Evolutionary conservation across 92 coral and sea anemone species (phyloP).

Genomic region (Palythoa caribaeorum): DNA sequence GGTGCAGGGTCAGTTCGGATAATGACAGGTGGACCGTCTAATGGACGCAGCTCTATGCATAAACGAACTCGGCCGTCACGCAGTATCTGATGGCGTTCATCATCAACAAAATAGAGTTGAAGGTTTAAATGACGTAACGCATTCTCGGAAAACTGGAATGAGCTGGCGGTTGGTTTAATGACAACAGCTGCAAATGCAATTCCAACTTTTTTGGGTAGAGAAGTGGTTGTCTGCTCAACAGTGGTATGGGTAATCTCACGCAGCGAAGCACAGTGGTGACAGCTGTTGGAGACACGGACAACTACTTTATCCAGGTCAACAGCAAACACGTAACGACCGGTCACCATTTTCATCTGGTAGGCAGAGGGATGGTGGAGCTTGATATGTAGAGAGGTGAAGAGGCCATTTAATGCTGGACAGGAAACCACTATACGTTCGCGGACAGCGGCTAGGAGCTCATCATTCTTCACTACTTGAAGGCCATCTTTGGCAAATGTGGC

Average conservation of each 20-base stretch:
- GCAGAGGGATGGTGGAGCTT: background rate
- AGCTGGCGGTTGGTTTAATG: background rate
- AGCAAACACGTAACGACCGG: conserved; percentile 23
- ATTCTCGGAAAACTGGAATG: no score
- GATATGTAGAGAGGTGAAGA: no score
- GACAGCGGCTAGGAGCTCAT: no score
- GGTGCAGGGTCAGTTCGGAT: background rate
- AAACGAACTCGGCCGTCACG: no score
- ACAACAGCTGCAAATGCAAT: background rate
- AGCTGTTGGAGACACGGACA: background rate
- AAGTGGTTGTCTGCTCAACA: conserved; percentile 22
- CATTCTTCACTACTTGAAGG: no score
- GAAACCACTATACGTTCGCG: no score
- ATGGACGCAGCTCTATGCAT: background rate
- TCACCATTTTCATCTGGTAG: conserved; percentile 22
- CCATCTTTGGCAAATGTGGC: no score
- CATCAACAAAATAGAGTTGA: no score
- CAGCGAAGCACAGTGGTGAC: conserved; percentile 22
- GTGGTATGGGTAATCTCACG: background rate
- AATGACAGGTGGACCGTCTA: background rate
- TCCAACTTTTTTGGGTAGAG: conserved; percentile 23
- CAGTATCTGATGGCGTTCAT: no score
- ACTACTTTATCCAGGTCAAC: background rate
- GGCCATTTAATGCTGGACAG: no score
- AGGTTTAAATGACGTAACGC: no score